A percentile compares a stretch with the other conserved stretches of the same genome.
phyloP scores from a whole-genome alignment of 35 echinoderm and acorn worm genomes.

The Holothuria glaberrima region DNA sequence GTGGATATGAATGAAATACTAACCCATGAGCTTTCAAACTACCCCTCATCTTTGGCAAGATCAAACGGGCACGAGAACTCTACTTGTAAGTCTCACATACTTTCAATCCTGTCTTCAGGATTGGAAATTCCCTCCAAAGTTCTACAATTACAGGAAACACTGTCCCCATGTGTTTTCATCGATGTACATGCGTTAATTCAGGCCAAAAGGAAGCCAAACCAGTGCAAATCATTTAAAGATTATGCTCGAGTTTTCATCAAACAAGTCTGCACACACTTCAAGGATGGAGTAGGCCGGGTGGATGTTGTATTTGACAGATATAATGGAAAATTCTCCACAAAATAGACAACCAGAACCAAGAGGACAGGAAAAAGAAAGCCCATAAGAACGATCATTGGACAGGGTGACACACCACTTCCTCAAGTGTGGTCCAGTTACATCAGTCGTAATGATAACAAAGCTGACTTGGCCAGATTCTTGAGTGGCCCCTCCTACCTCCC shows the following conservation, averaged over 20 bases:
- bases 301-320: conserved; percentile 47
- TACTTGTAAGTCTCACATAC: too few species aligned
- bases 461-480: conserved; percentile 1
- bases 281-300: not conserved
- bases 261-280: not conserved
- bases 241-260: not conserved
- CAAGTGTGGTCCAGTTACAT: conserved; percentile 2
- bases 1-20: too few species aligned
- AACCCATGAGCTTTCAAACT: too few species aligned
- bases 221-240: conserved; percentile 11
- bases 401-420: not conserved
- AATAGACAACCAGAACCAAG: conserved; percentile 15
- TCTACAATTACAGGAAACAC: not conserved
- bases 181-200: conserved; percentile 42
- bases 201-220: conserved; percentile 8
- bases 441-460: conserved; percentile 27
- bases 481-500: not conserved
- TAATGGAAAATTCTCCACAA: not conserved
- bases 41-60: too few species aligned
- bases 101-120: not conserved
- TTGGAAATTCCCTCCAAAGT: not conserved
- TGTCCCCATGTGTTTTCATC: conserved; percentile 34
- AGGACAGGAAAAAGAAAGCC: conserved; percentile 9
- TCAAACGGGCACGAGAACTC: not conserved
- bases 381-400: not conserved